Evolutionary conservation across 2,797 vertebrate genomes (phyloP).

Genomic region (Phoebastria nigripes): DNA sequence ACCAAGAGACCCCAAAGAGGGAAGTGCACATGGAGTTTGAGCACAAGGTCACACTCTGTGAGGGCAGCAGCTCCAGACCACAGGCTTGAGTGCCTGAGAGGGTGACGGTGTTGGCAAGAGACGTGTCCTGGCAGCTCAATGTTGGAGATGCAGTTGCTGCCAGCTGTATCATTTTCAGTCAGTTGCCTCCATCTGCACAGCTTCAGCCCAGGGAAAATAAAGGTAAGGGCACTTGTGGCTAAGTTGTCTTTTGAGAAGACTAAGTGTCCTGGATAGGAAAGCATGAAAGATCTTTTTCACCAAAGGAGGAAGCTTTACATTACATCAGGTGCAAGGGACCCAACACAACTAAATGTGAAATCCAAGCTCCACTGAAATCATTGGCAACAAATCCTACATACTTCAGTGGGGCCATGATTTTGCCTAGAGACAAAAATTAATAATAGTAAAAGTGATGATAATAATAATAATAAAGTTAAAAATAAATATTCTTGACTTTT

Average conservation of each 20-base stretch:
- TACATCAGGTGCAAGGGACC: background rate
- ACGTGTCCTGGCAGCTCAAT: background rate
- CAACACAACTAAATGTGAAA: background rate
- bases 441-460: background rate
- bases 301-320: background rate
- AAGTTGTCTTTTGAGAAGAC: background rate
- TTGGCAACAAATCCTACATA: background rate
- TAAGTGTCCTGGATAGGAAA: background rate
- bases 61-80: background rate
- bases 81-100: accelerated
- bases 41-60: background rate
- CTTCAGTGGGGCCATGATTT: background rate
- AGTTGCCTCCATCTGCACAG: background rate
- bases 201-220: background rate
- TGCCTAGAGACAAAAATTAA: background rate
- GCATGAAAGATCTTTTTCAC: background rate
- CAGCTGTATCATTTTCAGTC: background rate
- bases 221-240: background rate
- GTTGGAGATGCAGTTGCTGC: background rate
- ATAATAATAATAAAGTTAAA: background rate
- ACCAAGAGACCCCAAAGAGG: no score
- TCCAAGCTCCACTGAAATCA: background rate
- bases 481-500: background rate
- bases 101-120: background rate
- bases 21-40: background rate